These are phyloP conservation scores for Ovis aries DNA, from an alignment of 2,113 vertebrate species.

Conservation along the genomic window ARS-UI_Ramb_v3.0 NC_056055.1:248624001-248624500, in stretches of 20 bases:
- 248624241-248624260: neutral
- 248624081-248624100: neutral
- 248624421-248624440: neutral
- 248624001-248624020: rapidly evolving
- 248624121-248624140: neutral
- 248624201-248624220: neutral
- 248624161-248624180: neutral
- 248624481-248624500: neutral
- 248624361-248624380: neutral
- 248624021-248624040: neutral
- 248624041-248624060: neutral
- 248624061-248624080: neutral
- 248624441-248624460: neutral
- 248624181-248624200: neutral
- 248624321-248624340: neutral
- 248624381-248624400: neutral
- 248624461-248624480: neutral
- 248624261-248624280: neutral
- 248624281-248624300: neutral
- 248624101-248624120: neutral
- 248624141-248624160: neutral
- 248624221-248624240: neutral
- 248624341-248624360: neutral
- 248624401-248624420: neutral
- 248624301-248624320: neutral